phyloP scores from a whole-genome alignment of 2,113 vertebrate genomes.

The Bubo bubo region DNA sequence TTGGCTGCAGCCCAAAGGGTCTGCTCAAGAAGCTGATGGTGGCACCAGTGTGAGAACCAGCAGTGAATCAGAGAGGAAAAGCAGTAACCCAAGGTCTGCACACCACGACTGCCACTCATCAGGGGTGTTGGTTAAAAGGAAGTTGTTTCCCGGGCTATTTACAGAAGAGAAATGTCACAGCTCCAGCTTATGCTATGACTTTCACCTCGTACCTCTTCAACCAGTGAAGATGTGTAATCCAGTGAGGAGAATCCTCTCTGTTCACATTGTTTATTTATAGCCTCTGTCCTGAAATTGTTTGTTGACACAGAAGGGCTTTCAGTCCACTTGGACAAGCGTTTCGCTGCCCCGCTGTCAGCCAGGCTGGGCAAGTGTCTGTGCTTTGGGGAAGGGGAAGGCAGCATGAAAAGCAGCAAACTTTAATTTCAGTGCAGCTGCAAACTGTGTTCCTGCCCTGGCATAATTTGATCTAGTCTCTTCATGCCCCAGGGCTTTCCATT shows the following conservation, averaged over 20 bases:
- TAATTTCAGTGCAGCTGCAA: background rate
- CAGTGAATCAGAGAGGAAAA: background rate
- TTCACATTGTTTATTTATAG: background rate
- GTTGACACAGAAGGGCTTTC: background rate
- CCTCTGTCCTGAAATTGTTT: background rate
- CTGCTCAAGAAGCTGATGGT: background rate
- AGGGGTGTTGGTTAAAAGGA: background rate
- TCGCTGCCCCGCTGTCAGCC: background rate
- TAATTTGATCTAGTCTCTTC: background rate
- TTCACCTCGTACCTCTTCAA: background rate
- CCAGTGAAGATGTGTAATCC: background rate
- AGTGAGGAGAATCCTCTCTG: background rate
- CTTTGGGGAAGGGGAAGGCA: background rate
- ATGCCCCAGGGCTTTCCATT: background rate
- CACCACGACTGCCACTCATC: accelerated
- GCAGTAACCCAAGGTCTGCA: too few relatives aligned
- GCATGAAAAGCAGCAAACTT: background rate
- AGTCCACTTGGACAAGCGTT: background rate
- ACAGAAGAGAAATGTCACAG: background rate
- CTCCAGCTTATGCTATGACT: accelerated
- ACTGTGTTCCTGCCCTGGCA: background rate
- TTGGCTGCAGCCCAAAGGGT: background rate
- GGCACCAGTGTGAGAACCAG: background rate
- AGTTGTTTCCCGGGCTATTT: background rate
- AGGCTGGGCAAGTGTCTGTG: background rate